Conservation (phyloP, 1,140 invertebrate species). For the Maconellicoccus hirsutus region DNA sequence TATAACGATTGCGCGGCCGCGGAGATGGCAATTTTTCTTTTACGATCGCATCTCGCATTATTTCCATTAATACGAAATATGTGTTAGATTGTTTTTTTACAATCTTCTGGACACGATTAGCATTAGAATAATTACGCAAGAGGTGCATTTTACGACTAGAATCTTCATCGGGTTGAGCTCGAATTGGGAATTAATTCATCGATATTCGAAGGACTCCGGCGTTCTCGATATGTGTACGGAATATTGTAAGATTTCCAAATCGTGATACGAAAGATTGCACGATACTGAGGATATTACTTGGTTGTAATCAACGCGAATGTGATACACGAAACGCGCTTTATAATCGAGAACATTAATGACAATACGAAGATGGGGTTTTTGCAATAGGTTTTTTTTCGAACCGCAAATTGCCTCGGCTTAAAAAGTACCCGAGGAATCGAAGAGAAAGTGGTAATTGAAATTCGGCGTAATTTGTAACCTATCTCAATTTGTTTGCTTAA, state of each 20-base stretch:
- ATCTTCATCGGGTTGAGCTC: not conserved
- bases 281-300: not conserved
- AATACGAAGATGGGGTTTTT: too few relatives aligned
- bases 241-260: not conserved
- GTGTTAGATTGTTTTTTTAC: not conserved
- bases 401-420: too few relatives aligned
- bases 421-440: too few relatives aligned
- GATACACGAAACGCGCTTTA: not conserved
- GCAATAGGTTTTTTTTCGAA: too few relatives aligned
- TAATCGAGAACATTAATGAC: not conserved
- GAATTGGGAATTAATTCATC: not conserved
- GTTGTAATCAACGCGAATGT: not conserved
- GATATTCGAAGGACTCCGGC: not conserved
- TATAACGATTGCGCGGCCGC: not conserved
- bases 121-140: constrained; percentile 4
- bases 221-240: not conserved
- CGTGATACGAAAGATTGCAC: constrained; percentile 1
- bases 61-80: constrained; percentile 5
- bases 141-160: not conserved
- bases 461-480: too few relatives aligned
- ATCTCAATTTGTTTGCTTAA: too few relatives aligned
- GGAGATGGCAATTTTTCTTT: not conserved
- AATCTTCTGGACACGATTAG: not conserved
- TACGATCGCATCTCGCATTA: not conserved
- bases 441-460: too few relatives aligned